Conservation (phyloP, 1,140 invertebrate genomes). For the Aricia agestis region DNA sequence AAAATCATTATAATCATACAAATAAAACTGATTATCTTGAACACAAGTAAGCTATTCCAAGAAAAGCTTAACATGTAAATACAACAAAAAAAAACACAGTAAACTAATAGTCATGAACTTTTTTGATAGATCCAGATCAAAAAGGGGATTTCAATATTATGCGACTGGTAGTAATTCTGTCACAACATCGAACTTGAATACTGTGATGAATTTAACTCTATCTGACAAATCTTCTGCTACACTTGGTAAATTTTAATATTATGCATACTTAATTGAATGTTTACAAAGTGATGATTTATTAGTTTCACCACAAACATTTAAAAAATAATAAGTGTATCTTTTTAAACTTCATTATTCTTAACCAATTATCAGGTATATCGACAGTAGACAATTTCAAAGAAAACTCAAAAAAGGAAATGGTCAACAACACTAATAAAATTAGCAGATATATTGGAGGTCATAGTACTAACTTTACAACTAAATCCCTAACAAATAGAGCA, state of each 20-base stretch:
- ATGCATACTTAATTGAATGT: background rate
- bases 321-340: too few relatives aligned
- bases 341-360: background rate
- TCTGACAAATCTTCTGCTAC: background rate
- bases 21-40: background rate
- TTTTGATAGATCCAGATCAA: background rate
- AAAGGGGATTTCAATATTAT: background rate
- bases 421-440: background rate
- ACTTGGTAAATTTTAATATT: background rate
- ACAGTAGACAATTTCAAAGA: background rate
- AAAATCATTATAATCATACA: background rate
- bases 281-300: background rate
- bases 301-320: background rate
- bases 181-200: background rate
- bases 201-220: background rate
- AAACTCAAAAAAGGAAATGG: background rate
- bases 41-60: background rate
- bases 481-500: constrained; percentile 30
- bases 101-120: background rate
- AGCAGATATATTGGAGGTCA: too few relatives aligned
- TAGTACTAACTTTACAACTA: background rate
- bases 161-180: background rate
- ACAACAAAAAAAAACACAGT: background rate
- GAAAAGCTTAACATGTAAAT: background rate
- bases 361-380: background rate